phyloP scores from a whole-genome alignment of 2,113 vertebrate genomes.

The Thomomys bottae region DNA sequence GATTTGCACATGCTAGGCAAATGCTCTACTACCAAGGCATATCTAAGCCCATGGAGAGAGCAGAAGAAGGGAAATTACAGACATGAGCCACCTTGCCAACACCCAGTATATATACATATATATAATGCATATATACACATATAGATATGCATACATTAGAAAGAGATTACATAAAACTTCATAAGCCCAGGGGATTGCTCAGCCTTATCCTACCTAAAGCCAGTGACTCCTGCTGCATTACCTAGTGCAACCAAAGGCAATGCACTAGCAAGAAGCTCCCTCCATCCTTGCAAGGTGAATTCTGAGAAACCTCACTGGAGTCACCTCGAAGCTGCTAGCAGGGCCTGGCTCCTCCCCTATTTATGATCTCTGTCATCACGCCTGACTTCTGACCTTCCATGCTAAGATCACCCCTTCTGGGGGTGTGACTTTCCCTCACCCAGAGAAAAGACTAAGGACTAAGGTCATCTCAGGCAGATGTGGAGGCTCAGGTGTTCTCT shows the following conservation, averaged over 20 bases:
- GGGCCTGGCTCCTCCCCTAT: background rate
- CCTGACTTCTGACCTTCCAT: background rate
- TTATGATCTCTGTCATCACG: background rate
- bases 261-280: rapidly evolving
- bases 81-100: background rate
- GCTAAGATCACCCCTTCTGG: background rate
- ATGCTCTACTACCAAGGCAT: too few relatives aligned
- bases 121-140: background rate
- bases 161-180: background rate
- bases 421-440: background rate
- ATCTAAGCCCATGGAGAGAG: background rate
- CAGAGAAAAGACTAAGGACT: background rate
- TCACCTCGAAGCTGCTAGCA: background rate
- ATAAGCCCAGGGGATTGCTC: too few relatives aligned
- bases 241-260: background rate
- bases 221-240: background rate
- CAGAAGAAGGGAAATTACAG: background rate
- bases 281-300: background rate
- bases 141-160: background rate
- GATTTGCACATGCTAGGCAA: background rate
- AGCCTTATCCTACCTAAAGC: background rate
- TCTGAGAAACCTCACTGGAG: background rate
- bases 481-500: background rate
- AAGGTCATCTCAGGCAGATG: background rate
- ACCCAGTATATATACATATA: background rate